Evolutionary conservation across 2,797 vertebrate species (phyloP).

Genomic region (Balearica regulorum): DNA sequence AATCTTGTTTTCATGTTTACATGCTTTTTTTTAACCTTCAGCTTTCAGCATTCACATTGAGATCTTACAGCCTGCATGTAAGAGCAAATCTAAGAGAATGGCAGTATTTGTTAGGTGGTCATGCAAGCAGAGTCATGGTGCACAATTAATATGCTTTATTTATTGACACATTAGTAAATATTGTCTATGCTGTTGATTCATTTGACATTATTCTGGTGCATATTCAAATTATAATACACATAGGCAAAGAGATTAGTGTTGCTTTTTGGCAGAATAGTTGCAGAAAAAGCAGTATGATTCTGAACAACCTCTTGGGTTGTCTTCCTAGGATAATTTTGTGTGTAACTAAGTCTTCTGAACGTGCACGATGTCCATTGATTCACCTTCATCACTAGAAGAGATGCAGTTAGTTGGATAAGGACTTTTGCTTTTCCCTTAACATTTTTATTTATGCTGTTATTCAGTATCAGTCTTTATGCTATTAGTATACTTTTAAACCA

Average conservation of each 20-base stretch:
- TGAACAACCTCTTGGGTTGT: neutral
- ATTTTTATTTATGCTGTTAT: conserved; percentile 12
- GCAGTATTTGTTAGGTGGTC: neutral
- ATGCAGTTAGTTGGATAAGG: neutral
- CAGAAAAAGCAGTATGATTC: neutral
- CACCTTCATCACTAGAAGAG: neutral
- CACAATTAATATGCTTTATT: neutral
- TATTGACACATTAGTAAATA: neutral
- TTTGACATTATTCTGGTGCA: neutral
- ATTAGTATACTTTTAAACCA: neutral
- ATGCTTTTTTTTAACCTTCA: neutral
- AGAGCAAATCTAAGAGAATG: neutral
- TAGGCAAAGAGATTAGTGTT: neutral
- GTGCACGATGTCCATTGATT: neutral
- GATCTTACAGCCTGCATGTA: neutral
- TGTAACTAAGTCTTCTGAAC: neutral
- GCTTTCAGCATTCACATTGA: neutral
- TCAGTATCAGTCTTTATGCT: neutral
- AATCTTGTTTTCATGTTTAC: neutral
- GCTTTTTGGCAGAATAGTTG: neutral
- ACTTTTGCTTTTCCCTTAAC: neutral
- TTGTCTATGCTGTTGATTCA: neutral
- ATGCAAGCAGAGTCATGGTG: neutral
- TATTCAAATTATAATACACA: neutral
- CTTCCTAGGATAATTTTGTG: neutral